These are phyloP conservation scores for Heliconius congener DNA, from an alignment of 1,140 invertebrate genomes.

Conservation along the genomic window DNA sequence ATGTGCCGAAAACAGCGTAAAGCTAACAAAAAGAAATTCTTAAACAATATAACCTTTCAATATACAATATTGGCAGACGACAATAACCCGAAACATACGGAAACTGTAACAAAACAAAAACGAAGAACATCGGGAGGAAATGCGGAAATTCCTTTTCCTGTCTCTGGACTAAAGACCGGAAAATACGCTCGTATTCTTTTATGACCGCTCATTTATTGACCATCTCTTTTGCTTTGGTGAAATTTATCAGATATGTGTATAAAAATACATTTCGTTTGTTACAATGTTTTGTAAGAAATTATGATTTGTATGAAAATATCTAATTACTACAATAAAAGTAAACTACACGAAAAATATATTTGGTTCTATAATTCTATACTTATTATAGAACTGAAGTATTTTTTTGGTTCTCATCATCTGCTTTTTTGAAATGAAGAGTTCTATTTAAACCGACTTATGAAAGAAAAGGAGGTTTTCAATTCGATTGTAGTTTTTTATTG, in stretches of 20 bases:
- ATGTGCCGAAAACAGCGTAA: no score
- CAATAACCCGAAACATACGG: not conserved
- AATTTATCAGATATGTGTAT: not conserved
- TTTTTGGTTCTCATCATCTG: no score
- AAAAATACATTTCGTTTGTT: not conserved
- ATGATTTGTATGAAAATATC: no score
- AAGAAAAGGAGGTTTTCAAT: no score
- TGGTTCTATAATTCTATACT: no score
- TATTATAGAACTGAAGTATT: no score
- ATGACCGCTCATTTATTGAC: constrained; percentile 14
- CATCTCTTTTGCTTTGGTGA: not conserved
- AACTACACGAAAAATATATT: no score
- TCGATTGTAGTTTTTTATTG: no score
- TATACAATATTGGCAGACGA: not conserved
- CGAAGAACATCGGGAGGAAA: constrained; percentile 1
- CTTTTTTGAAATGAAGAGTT: no score
- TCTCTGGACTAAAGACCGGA: not conserved
- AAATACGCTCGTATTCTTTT: constrained; percentile 9
- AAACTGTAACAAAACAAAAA: constrained; percentile 5
- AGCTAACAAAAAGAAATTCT: not conserved
- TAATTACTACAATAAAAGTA: no score
- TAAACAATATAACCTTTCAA: not conserved
- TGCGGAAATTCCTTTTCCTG: constrained; percentile 16
- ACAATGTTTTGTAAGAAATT: not conserved
- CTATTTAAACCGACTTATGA: no score